Conservation (phyloP, 2,113 vertebrate species). For the Hymenochirus boettgeri region DNA sequence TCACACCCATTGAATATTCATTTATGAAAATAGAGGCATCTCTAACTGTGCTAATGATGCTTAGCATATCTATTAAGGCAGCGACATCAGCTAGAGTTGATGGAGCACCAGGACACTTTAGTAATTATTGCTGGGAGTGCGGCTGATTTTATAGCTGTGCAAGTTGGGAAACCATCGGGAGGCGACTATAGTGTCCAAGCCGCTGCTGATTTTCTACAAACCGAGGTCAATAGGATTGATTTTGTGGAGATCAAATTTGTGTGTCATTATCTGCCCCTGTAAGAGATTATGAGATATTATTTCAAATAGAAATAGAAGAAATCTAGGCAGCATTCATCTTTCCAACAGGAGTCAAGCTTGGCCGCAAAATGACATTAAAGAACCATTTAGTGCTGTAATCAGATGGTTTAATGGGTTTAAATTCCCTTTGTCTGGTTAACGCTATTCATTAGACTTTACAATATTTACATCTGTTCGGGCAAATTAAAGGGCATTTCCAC, state of each 20-base stretch:
- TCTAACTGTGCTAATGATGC: conserved; percentile 43
- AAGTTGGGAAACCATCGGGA: conserved; percentile 25
- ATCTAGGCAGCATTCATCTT: neutral
- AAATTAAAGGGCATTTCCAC: too few species aligned
- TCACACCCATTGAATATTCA: conserved; percentile 43
- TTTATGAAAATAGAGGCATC: conserved; percentile 42
- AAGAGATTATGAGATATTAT: neutral
- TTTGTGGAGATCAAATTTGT: neutral
- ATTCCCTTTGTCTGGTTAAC: neutral
- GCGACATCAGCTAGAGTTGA: conserved; percentile 34
- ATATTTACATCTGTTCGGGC: too few species aligned
- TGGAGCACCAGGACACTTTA: conserved; percentile 36
- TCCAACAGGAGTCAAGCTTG: neutral
- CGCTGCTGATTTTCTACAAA: conserved; percentile 15
- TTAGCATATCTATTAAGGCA: conserved; percentile 37
- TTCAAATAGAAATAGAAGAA: neutral
- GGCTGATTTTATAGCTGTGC: conserved; percentile 35
- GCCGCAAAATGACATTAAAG: neutral
- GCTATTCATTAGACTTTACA: neutral
- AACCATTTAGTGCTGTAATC: neutral
- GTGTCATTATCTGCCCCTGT: neutral
- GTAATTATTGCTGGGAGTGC: conserved; percentile 36
- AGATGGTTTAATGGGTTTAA: neutral
- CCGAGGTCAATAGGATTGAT: conserved; percentile 17
- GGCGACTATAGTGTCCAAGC: conserved; percentile 16